Evolutionary conservation across 1,140 invertebrate species (phyloP).

Genomic region (Drosophila repletoides): DNA sequence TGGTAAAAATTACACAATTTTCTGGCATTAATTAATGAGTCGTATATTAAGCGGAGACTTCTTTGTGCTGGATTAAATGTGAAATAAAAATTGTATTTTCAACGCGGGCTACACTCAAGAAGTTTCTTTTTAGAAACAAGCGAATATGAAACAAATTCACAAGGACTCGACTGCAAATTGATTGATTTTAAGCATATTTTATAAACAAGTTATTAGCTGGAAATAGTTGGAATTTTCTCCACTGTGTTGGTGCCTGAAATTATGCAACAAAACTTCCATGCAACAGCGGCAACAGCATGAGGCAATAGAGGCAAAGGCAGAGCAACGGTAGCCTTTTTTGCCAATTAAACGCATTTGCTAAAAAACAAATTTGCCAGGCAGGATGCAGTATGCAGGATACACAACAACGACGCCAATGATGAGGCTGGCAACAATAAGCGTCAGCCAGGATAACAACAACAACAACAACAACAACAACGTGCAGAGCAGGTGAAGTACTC

Average conservation of each 20-base stretch:
- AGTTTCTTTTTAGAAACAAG: too few species aligned
- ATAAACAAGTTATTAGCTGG: too few species aligned
- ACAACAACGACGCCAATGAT: constrained; percentile 45
- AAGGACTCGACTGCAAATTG: too few species aligned
- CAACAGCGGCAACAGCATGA: not conserved
- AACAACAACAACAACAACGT: constrained; percentile 10
- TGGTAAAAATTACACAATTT: too few species aligned
- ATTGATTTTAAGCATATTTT: too few species aligned
- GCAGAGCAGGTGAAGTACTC: not conserved
- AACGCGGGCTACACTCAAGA: too few species aligned
- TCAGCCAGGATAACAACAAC: constrained; percentile 25
- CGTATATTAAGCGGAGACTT: too few species aligned
- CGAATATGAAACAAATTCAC: too few species aligned
- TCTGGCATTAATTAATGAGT: too few species aligned
- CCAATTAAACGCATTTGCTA: constrained; percentile 78
- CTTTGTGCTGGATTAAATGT: too few species aligned
- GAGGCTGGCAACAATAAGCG: constrained; percentile 39
- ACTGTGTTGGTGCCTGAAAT: not conserved
- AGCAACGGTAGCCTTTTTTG: constrained; percentile 37
- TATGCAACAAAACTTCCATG: constrained; percentile 44
- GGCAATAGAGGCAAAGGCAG: constrained; percentile 34
- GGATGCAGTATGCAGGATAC: constrained; percentile 7
- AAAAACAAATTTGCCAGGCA: constrained; percentile 49
- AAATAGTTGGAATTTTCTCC: too few species aligned
- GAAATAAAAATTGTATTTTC: too few species aligned